These are phyloP conservation scores for Pempheris klunzingeri DNA, from an alignment of 2,797 vertebrate species.

Conservation along the genomic window DNA sequence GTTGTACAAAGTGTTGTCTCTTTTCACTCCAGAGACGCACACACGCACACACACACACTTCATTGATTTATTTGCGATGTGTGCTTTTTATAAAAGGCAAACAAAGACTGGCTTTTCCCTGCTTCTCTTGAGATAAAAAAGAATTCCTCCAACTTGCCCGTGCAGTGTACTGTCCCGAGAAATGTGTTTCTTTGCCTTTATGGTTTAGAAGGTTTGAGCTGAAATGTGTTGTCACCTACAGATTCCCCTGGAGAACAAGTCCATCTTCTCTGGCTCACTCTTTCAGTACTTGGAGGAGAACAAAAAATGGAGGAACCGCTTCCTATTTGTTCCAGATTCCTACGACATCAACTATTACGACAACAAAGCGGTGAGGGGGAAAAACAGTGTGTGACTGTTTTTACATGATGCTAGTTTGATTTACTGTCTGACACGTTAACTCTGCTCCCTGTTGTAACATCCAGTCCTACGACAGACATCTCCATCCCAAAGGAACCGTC, in stretches of 20 bases:
- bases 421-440: neutral
- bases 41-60: too few relatives aligned
- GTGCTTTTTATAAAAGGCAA: neutral
- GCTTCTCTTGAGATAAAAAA: neutral
- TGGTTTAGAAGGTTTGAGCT: neutral
- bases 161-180: neutral
- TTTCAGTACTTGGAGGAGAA: slow-evolving; percentile 95
- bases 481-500: slow-evolving; percentile 88
- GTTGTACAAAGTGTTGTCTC: too few relatives aligned
- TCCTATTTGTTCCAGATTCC: slow-evolving; percentile 91
- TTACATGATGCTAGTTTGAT: neutral
- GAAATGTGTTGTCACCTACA: slow-evolving; percentile 56
- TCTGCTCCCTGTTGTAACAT: slow-evolving; percentile 16
- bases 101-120: neutral
- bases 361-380: slow-evolving; percentile 88
- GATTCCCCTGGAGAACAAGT: slow-evolving; percentile 90
- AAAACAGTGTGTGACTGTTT: neutral
- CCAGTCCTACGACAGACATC: slow-evolving; percentile 89
- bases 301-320: slow-evolving; percentile 96
- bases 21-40: too few relatives aligned
- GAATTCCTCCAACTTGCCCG: neutral
- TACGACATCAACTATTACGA: slow-evolving; percentile 91
- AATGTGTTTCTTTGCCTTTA: neutral
- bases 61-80: too few relatives aligned
- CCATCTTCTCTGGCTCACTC: slow-evolving; percentile 93